Conservation (phyloP, 2,113 vertebrate species). For the Notechis scutatus region DNA sequence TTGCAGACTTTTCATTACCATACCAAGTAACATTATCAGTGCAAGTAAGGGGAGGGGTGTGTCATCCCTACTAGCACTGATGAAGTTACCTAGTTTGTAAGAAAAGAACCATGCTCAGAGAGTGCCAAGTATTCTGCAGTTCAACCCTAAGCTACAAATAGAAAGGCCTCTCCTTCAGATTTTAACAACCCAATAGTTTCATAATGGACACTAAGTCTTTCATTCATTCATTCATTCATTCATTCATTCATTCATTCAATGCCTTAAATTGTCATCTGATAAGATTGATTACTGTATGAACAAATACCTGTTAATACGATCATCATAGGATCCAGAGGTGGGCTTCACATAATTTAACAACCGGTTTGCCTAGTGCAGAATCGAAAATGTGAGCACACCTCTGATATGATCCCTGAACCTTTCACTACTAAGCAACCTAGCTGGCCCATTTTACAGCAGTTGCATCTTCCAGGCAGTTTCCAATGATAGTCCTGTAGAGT, state of each 20-base stretch:
- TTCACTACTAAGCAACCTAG: not conserved
- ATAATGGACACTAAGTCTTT: not conserved
- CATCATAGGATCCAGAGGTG: not conserved
- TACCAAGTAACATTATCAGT: not conserved
- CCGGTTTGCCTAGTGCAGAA: too few species aligned
- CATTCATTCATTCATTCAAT: not conserved
- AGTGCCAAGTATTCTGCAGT: not conserved
- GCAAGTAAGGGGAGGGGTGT: not conserved
- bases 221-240: not conserved
- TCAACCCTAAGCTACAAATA: not conserved
- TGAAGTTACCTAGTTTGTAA: not conserved
- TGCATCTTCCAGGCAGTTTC: not conserved
- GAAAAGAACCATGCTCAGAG: not conserved
- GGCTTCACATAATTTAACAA: too few species aligned
- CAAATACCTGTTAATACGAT: not conserved
- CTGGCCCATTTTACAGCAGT: not conserved
- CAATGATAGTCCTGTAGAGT: not conserved
- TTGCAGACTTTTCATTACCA: not conserved
- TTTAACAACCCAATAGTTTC: not conserved
- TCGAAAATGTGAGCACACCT: too few species aligned
- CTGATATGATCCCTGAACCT: not conserved
- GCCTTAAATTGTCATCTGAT: not conserved
- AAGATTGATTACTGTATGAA: not conserved
- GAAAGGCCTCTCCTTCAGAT: not conserved
- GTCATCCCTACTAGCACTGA: not conserved